phyloP scores from a whole-genome alignment of 1,140 invertebrate genomes.

The Pygmarrhopalites habei region DNA sequence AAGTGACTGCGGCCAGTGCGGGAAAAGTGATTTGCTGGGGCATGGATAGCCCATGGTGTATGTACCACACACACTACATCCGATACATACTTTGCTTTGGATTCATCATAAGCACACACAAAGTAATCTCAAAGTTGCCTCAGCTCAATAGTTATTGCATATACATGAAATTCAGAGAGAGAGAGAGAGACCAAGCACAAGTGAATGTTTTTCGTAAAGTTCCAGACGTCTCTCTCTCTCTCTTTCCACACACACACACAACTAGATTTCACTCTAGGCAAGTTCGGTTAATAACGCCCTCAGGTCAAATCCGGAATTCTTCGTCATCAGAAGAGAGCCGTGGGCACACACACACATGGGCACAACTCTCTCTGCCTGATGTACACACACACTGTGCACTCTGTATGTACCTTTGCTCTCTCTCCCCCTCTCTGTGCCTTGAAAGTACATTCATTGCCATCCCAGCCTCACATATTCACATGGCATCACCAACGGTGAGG shows the following conservation, averaged over 20 bases:
- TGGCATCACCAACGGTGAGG: too few species aligned
- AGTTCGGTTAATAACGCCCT: constrained; percentile 40
- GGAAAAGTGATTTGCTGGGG: too few species aligned
- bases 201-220: constrained; percentile 37
- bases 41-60: too few species aligned
- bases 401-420: neutral
- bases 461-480: too few species aligned
- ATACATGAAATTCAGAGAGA: too few species aligned
- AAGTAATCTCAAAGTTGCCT: constrained; percentile 7
- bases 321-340: constrained; percentile 35
- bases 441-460: too few species aligned
- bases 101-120: neutral
- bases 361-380: neutral
- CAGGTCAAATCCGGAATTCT: constrained; percentile 39
- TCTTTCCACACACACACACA: too few species aligned
- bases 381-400: neutral
- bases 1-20: too few species aligned
- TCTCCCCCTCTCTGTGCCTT: too few species aligned
- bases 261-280: constrained; percentile 36
- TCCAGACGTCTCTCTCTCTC: too few species aligned
- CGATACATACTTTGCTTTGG: too few species aligned
- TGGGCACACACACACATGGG: neutral
- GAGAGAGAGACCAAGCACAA: constrained; percentile 2
- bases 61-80: too few species aligned
- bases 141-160: neutral